Percentiles rank a stretch among this genome's conserved stretches.
Conservation (phyloP, 2,797 vertebrate genomes). For the Squalus acanthias region DNA sequence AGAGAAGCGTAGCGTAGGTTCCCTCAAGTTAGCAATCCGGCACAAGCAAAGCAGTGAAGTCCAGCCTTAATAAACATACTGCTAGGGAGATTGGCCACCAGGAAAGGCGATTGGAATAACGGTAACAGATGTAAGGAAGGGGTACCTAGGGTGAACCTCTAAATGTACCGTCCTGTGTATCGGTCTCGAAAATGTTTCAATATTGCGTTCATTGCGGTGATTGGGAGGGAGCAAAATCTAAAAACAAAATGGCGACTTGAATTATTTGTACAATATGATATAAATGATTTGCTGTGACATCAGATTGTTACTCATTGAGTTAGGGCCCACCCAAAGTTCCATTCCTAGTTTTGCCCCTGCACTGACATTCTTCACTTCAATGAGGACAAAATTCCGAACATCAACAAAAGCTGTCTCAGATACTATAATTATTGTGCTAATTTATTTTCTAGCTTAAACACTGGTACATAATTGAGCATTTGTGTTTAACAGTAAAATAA, state of each 20-base stretch:
- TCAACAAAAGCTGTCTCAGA: not conserved
- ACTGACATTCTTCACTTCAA: not conserved
- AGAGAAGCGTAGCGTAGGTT: not conserved
- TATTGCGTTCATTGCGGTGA: not conserved
- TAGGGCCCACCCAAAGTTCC: not conserved
- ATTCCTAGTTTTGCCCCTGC: not conserved
- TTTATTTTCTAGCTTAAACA: conserved; percentile 21
- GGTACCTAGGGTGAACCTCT: not conserved
- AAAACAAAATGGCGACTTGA: not conserved
- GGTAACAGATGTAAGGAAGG: not conserved
- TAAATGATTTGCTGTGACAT: not conserved
- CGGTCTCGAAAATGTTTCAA: not conserved
- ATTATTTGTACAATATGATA: not conserved
- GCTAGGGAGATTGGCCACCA: not conserved
- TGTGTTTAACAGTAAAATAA: conserved; percentile 30
- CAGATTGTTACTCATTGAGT: not conserved
- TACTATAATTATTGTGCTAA: not conserved
- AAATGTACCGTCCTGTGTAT: not conserved
- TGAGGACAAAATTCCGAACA: not conserved
- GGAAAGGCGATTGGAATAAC: not conserved
- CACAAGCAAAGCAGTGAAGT: not conserved
- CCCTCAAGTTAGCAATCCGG: not conserved
- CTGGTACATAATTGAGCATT: not conserved
- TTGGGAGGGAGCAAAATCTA: not conserved
- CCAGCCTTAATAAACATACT: not conserved